These are phyloP conservation scores for Syrphus vitripennis DNA, from an alignment of 2,888 invertebrate species.

Conservation along the genomic window DNA sequence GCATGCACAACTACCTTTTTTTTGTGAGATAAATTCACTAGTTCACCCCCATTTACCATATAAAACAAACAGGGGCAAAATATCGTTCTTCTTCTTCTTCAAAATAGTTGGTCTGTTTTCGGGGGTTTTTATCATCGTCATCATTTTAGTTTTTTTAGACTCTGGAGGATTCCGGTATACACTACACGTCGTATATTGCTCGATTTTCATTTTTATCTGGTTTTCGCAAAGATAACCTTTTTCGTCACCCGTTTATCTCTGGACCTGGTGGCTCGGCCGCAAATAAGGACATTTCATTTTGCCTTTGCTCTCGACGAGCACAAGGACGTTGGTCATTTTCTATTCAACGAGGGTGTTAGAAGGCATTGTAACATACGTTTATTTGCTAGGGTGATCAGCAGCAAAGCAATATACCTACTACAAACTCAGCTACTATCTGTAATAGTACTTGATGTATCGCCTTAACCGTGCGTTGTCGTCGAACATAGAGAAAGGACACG, in stretches of 20 bases:
- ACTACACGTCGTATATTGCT: not conserved
- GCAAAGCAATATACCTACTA: conserved; percentile 1
- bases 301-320: not conserved
- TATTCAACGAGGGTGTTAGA: conserved; percentile 47
- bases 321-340: conserved; percentile 32
- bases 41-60: conserved; percentile 24
- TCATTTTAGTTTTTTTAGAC: conserved; percentile 32
- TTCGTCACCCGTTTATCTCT: conserved; percentile 61
- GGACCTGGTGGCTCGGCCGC: conserved; percentile 18
- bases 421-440: conserved; percentile 33
- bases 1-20: not conserved
- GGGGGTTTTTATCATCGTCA: conserved; percentile 19
- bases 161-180: too few relatives aligned
- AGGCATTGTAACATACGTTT: conserved; percentile 27
- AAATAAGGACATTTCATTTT: conserved; percentile 37
- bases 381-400: conserved; percentile 20
- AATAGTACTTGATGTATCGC: conserved; percentile 47
- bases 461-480: conserved; percentile 22
- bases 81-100: conserved; percentile 30
- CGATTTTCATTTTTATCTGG: not conserved
- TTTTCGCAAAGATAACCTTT: conserved; percentile 57
- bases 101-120: conserved; percentile 10
- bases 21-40: conserved; percentile 15
- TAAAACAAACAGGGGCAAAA: not conserved
- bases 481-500: conserved; percentile 57